Conservation (phyloP, 2,113 vertebrate genomes). For the Sinocyclocheilus anshuiensis region DNA sequence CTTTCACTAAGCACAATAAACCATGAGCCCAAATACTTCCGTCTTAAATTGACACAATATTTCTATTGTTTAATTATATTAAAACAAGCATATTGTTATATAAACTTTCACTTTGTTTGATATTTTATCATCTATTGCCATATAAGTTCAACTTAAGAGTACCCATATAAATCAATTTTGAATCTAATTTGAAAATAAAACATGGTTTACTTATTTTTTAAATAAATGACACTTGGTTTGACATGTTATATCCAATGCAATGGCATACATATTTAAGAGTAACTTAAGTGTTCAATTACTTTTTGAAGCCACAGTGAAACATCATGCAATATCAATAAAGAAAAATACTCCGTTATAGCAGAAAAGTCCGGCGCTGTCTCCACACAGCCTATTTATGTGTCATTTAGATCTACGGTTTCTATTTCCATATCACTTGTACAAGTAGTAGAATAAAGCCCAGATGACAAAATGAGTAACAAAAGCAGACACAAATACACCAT, state of each 20-base stretch:
- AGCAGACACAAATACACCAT: not conserved
- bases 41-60: too few species aligned
- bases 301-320: not conserved
- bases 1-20: too few species aligned
- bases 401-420: not conserved
- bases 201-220: not conserved
- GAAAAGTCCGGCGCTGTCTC: not conserved
- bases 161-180: too few species aligned
- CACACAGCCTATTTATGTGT: not conserved
- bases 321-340: not conserved
- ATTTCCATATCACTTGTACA: not conserved
- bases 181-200: not conserved
- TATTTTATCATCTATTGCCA: not conserved
- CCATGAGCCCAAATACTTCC: too few species aligned
- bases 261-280: not conserved
- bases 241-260: not conserved
- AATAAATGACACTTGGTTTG: not conserved
- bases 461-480: not conserved
- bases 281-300: not conserved
- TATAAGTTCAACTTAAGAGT: not conserved
- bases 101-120: too few species aligned
- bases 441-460: not conserved
- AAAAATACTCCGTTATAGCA: not conserved
- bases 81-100: too few species aligned
- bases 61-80: too few species aligned